These are phyloP conservation scores for Dioctria rufipes DNA, from an alignment of 2,888 invertebrate species.

Conservation along the genomic window DNA sequence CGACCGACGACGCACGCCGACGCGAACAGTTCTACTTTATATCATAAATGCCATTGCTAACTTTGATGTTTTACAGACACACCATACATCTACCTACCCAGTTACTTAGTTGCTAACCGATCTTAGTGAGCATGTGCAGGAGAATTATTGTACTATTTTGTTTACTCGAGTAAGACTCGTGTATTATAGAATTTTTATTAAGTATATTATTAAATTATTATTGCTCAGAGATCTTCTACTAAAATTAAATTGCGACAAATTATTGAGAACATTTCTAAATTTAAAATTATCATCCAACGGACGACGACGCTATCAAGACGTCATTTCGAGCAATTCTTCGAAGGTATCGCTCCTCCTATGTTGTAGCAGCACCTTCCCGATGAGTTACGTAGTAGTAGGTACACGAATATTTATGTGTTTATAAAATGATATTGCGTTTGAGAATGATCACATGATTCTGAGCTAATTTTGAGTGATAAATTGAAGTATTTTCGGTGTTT, in stretches of 20 bases:
- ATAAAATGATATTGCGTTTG: constrained; percentile 26
- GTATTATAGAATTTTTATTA: background rate
- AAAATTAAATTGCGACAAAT: constrained; percentile 54
- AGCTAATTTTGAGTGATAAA: constrained; percentile 1
- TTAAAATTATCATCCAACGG: constrained; percentile 42
- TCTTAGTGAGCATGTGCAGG: background rate
- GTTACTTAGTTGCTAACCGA: background rate
- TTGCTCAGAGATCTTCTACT: constrained; percentile 32
- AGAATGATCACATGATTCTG: constrained; percentile 1
- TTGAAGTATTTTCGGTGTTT: constrained; percentile 3
- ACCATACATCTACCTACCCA: too few species aligned
- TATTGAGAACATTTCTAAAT: constrained; percentile 58
- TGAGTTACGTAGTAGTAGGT: background rate
- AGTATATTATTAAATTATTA: background rate
- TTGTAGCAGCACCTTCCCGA: constrained; percentile 8
- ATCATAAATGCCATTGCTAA: background rate
- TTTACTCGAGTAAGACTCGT: constrained; percentile 43
- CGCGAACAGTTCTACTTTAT: background rate
- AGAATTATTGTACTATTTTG: background rate
- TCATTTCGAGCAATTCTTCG: background rate
- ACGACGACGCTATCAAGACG: constrained; percentile 12
- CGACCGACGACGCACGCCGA: background rate
- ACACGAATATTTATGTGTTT: constrained; percentile 19
- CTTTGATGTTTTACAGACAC: background rate
- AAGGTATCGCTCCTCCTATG: background rate